Percentiles rank a stretch among this genome's conserved stretches.
These are phyloP conservation scores for Boloria selene DNA, from an alignment of 2,888 invertebrate species.

Conservation along the genomic window DNA sequence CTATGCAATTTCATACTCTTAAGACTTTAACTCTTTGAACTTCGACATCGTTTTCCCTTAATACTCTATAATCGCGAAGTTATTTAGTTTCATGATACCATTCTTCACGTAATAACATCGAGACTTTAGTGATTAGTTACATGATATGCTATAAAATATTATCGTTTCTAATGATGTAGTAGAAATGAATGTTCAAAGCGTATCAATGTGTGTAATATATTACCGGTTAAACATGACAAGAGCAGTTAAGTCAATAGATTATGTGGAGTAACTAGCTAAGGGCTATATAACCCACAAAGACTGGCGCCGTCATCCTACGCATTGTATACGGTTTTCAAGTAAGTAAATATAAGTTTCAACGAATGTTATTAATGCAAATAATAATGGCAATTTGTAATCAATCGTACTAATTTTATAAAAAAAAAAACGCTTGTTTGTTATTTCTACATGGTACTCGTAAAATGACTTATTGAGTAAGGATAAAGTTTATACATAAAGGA, in stretches of 20 bases:
- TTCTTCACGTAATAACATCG: constrained; percentile 16
- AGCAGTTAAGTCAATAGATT: constrained; percentile 29
- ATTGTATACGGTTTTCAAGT: constrained; percentile 45
- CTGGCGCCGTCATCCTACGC: constrained; percentile 54
- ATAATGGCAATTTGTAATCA: neutral
- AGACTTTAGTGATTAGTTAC: constrained; percentile 17
- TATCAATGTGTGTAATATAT: constrained; percentile 23
- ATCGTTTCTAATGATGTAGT: constrained; percentile 21
- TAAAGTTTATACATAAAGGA: no score
- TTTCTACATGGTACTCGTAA: no score
- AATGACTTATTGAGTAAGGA: no score
- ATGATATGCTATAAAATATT: constrained; percentile 18
- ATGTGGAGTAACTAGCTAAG: constrained; percentile 25
- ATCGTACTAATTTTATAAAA: no score
- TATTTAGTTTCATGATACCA: constrained; percentile 27
- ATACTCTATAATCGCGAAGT: constrained; percentile 33
- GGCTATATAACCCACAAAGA: constrained; percentile 28
- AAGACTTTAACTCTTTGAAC: constrained; percentile 55
- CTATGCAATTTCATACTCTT: constrained; percentile 11
- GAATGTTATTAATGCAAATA: neutral
- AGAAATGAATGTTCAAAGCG: constrained; percentile 18
- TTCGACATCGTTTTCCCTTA: constrained; percentile 51
- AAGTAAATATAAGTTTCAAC: constrained; percentile 29
- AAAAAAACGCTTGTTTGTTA: no score
- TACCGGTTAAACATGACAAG: constrained; percentile 21